A percentile compares a stretch with the other conserved stretches of the same genome.
phyloP scores from a whole-genome alignment of 2,113 vertebrate genomes.

The Oryzias celebensis region DNA sequence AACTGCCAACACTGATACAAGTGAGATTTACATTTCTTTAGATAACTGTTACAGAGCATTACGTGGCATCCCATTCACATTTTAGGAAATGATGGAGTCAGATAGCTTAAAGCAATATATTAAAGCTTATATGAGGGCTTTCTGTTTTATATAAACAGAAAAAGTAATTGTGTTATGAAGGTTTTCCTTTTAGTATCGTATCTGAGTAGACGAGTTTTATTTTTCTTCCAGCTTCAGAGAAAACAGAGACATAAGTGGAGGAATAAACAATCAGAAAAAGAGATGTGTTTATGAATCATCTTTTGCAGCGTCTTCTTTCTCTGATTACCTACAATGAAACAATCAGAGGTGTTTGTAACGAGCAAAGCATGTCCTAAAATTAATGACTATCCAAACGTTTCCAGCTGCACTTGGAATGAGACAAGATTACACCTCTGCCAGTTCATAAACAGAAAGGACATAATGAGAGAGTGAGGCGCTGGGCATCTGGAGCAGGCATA shows the following conservation, averaged over 20 bases:
- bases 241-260: background rate
- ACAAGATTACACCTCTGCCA: conserved; percentile 46
- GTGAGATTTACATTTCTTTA: too few relatives aligned
- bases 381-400: conserved; percentile 56
- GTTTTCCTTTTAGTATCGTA: too few relatives aligned
- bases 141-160: too few relatives aligned
- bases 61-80: too few relatives aligned
- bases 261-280: background rate
- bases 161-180: too few relatives aligned
- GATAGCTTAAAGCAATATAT: too few relatives aligned
- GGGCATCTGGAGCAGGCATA: conserved; percentile 67
- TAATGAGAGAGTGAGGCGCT: conserved; percentile 60
- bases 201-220: too few relatives aligned
- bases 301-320: conserved; percentile 1
- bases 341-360: conserved; percentile 35
- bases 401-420: conserved; percentile 47
- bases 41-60: too few relatives aligned
- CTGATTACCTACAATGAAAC: conserved; percentile 21
- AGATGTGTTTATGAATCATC: background rate
- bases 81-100: too few relatives aligned
- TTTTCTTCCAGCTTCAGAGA: too few relatives aligned
- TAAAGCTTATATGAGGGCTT: too few relatives aligned
- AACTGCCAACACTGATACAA: too few relatives aligned
- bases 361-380: conserved; percentile 39
- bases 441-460: conserved; percentile 47